These are phyloP conservation scores for Microtus richardsoni DNA, from an alignment of 2,113 vertebrate species.

Conservation along the genomic window DNA sequence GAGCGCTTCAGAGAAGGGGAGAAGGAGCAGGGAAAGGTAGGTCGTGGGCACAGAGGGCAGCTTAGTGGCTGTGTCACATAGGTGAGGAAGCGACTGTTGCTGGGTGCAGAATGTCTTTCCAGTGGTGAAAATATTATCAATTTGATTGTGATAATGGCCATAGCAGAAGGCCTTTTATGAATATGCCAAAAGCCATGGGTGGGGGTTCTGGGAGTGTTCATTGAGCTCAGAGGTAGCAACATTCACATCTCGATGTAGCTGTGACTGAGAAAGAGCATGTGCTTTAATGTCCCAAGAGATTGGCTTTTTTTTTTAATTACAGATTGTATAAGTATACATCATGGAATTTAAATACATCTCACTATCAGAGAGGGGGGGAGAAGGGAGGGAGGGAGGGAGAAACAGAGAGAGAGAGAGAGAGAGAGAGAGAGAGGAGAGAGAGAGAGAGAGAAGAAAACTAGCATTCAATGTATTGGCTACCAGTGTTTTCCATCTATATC, in stretches of 20 bases:
- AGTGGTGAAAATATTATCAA: neutral
- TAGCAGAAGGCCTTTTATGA: neutral
- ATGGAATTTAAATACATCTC: conserved; percentile 4
- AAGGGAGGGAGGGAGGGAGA: neutral
- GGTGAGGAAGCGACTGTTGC: neutral
- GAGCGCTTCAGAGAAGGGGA: neutral
- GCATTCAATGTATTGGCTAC: neutral
- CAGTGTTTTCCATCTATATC: neutral
- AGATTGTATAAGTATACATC: neutral
- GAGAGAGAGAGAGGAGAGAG: neutral
- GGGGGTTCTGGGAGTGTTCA: neutral
- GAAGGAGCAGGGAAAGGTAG: neutral
- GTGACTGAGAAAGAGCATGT: neutral
- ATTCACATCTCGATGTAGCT: neutral
- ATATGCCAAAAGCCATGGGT: neutral
- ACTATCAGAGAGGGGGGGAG: neutral
- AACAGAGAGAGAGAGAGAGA: too few species aligned
- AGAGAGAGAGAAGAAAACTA: neutral
- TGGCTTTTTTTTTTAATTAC: neutral
- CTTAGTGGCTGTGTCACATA: neutral
- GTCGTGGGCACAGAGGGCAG: neutral
- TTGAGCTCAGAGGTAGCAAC: neutral
- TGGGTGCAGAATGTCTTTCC: neutral
- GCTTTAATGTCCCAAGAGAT: neutral
- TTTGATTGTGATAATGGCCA: neutral